Base-by-base conservation (phyloP, 2,888 invertebrate species). In the Metalampra italica region DNA sequence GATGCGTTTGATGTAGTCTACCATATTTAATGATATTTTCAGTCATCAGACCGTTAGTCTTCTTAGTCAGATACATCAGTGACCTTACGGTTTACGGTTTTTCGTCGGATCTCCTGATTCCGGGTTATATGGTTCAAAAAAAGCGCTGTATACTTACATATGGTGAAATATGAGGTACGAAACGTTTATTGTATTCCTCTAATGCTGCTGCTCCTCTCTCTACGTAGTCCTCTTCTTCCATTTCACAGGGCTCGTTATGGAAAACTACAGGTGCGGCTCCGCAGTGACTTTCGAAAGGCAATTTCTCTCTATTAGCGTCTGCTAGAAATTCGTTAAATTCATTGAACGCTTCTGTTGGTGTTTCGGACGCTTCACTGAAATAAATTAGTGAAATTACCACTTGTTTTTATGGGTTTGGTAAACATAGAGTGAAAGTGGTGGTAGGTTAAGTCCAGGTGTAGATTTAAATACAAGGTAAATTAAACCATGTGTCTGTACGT, bases 231-330 rank as follows among this genome's bases (percentile, higher is more conserved):
- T 61, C 54, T n/a, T 56, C 55, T 11, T 59, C 57, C 1, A 34
- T 43, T 3, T 68, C 59, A 51, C 78, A 77, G 0, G 41, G 52
- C 41, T 68, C 51, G 15, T 69, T 71, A 3, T 71, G 63, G 15
- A 86, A 78, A 0, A 77, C 69, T 9, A 85, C 59, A 0, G 86
- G 82, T 3, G 59, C 58, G 0, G 70, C 54, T 0, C 85, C 85
- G 45, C 89, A 89, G 43, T 85, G 82, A 36, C 88, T 88, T 22
- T 88, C 88, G 47, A 71, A 86, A 0, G 82, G 81, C 42, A 88
- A 30, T 0, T 50, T 54, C 9, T 67, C 60, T 1, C 45, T 41
- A 4, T 53, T 54, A 0, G 83, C 73, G 11, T 54, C 53, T 4
- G 49, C 55, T 9, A 84, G 59, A 52, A 82, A 87, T 1, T 53